Percentiles rank a stretch among this genome's conserved stretches.
Evolutionary conservation across 2,888 invertebrate genomes (phyloP).

Genomic region (Rhagium mordax): DNA sequence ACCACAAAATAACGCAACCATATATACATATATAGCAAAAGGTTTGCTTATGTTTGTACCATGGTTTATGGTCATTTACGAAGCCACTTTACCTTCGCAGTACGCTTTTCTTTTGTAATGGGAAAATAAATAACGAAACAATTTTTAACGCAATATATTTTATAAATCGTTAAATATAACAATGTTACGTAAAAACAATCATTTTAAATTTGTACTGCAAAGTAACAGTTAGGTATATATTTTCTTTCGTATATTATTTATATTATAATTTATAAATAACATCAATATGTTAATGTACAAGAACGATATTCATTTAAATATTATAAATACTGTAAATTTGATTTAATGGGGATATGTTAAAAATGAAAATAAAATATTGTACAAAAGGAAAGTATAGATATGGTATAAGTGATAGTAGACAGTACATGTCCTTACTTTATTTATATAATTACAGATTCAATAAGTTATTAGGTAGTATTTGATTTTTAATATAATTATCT

Average conservation of each 20-base stretch:
- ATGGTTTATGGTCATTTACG: too few relatives aligned
- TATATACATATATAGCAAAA: too few relatives aligned
- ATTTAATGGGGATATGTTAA: conserved; percentile 54
- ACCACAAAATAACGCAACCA: too few relatives aligned
- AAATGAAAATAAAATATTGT: conserved; percentile 42
- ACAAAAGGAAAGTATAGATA: conserved; percentile 46
- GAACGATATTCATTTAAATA: conserved; percentile 53
- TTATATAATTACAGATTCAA: conserved; percentile 47
- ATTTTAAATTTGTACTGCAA: conserved; percentile 66
- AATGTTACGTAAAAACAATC: conserved; percentile 67
- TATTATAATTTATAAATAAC: conserved; percentile 57
- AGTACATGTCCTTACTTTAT: conserved; percentile 29
- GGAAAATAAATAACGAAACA: background rate
- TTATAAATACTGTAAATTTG: conserved; percentile 56
- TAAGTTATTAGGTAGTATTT: conserved; percentile 45
- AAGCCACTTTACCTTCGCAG: too few relatives aligned
- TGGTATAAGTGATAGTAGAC: conserved; percentile 46
- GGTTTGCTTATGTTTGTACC: too few relatives aligned
- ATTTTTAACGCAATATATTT: conserved; percentile 64
- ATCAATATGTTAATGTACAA: conserved; percentile 59
- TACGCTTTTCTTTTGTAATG: too few relatives aligned
- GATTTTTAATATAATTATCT: conserved; percentile 39
- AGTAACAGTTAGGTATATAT: conserved; percentile 62
- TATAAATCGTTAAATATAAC: conserved; percentile 68
- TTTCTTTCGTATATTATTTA: conserved; percentile 62